phyloP scores from a whole-genome alignment of 2,888 invertebrate genomes.

The Linnaemya tessellans region DNA sequence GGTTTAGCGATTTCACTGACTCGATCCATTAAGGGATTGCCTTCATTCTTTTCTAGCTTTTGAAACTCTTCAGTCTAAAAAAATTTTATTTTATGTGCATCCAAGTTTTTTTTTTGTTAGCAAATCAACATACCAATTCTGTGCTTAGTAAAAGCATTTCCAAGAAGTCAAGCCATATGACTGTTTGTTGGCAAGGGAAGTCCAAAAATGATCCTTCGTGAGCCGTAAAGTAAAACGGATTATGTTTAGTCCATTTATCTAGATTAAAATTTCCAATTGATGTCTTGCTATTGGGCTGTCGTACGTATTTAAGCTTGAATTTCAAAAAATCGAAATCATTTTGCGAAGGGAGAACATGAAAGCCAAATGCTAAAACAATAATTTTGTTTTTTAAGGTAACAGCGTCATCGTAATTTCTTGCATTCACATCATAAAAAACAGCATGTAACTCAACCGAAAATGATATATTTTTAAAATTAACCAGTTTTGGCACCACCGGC shows the following conservation, averaged over 20 bases:
- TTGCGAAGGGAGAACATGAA: neutral
- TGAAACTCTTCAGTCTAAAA: neutral
- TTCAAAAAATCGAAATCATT: neutral
- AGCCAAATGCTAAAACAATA: neutral
- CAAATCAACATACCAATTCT: neutral
- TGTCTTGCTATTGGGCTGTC: neutral
- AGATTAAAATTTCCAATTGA: neutral
- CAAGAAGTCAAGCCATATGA: conserved; percentile 17
- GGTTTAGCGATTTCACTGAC: neutral
- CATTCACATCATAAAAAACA: neutral
- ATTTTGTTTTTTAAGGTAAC: neutral
- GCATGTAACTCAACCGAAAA: conserved; percentile 27
- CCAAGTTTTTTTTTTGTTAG: neutral
- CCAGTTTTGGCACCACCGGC: neutral
- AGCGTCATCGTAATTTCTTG: neutral
- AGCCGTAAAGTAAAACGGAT: neutral
- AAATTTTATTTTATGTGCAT: neutral
- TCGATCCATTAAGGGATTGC: neutral
- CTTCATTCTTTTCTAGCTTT: neutral
- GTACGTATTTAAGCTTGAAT: neutral
- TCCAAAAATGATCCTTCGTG: neutral
- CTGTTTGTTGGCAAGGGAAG: neutral
- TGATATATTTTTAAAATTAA: neutral
- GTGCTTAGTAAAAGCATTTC: neutral
- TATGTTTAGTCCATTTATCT: neutral